Percentiles rank a stretch among this genome's conserved stretches.
Conservation (phyloP, 2,797 vertebrate species). For the Capromys pilorides region DNA sequence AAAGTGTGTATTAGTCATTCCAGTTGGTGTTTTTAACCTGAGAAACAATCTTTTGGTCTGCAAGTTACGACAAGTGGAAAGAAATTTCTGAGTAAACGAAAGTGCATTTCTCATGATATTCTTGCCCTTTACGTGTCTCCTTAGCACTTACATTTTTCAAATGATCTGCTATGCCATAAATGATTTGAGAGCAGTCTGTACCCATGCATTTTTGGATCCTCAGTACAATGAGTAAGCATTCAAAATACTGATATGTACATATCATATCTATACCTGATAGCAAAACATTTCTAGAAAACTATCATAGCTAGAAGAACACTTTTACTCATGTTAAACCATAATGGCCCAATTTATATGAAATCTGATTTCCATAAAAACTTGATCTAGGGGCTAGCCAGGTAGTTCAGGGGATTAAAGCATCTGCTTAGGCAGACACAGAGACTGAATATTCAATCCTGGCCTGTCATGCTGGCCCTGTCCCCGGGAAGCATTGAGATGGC, state of each 20-base stretch:
- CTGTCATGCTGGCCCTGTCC: too few relatives aligned
- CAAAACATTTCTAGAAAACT: slow-evolving; percentile 33
- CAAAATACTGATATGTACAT: not conserved
- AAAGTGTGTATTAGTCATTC: not conserved
- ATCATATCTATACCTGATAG: not conserved
- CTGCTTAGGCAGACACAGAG: too few relatives aligned
- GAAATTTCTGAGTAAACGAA: not conserved
- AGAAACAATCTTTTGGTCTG: not conserved
- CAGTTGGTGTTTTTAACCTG: not conserved
- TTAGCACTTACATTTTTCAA: not conserved
- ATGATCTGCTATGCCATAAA: not conserved
- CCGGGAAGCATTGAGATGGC: too few relatives aligned
- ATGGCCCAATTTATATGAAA: slow-evolving; percentile 11
- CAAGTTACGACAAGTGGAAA: not conserved
- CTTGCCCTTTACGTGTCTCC: not conserved
- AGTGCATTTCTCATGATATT: not conserved
- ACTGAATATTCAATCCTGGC: too few relatives aligned
- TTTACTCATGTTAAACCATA: slow-evolving; percentile 29
- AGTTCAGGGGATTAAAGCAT: too few relatives aligned
- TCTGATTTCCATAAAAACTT: not conserved
- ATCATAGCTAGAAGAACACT: not conserved
- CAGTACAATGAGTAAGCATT: not conserved
- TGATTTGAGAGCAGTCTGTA: not conserved
- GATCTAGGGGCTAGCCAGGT: too few relatives aligned
- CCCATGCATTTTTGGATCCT: not conserved